phyloP scores from a whole-genome alignment of 2,888 invertebrate genomes.

The Anthophora plumipes region DNA sequence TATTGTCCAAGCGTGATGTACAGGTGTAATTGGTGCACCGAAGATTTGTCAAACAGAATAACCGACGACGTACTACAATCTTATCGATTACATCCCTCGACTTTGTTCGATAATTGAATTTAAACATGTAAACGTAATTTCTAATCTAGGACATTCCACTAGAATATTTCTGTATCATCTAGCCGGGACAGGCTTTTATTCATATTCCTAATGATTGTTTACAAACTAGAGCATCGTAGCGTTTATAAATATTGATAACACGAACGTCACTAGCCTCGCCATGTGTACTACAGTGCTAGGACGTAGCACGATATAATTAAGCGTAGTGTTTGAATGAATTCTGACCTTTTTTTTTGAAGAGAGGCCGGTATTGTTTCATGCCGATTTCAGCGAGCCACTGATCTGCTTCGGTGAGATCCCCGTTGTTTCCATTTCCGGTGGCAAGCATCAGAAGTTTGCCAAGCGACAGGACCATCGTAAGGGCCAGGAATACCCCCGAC shows the following conservation, averaged over 20 bases:
- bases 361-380: constrained; percentile 88
- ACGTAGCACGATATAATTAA: neutral
- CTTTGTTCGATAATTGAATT: neutral
- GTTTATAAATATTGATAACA: neutral
- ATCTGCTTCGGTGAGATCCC: constrained; percentile 88
- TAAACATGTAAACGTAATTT: neutral
- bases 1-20: constrained; percentile 9
- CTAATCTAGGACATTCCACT: neutral
- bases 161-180: too few relatives aligned
- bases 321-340: neutral
- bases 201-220: neutral
- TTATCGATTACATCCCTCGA: neutral
- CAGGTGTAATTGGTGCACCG: neutral
- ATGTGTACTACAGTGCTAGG: neutral
- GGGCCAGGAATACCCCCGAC: constrained; percentile 83
- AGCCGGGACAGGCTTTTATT: too few relatives aligned
- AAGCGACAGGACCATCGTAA: constrained; percentile 82
- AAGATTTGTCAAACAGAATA: constrained; percentile 3
- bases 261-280: neutral
- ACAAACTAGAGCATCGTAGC: neutral
- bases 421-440: constrained; percentile 83
- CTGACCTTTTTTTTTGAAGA: constrained; percentile 91
- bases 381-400: constrained; percentile 92
- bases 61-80: neutral
- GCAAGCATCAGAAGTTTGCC: constrained; percentile 82